Percentiles rank a stretch among this genome's conserved stretches.
phyloP scores from a whole-genome alignment of 1,140 invertebrate species.

The Pseudomyrmex concolor region DNA sequence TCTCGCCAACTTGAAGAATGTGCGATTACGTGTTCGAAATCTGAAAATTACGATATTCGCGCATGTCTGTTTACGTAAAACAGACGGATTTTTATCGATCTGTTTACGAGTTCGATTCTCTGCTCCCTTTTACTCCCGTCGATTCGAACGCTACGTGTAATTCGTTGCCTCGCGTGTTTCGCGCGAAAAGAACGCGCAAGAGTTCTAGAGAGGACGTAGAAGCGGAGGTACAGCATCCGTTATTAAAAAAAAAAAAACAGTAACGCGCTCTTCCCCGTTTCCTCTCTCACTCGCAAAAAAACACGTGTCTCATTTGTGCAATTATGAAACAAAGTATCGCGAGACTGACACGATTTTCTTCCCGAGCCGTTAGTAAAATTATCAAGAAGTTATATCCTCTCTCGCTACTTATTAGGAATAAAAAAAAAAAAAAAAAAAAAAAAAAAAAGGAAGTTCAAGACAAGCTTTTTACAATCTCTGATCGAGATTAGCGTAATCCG shows the following conservation, averaged over 20 bases:
- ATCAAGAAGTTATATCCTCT: neutral
- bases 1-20: slow-evolving; percentile 20
- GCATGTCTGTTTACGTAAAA: slow-evolving; percentile 45
- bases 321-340: slow-evolving; percentile 24
- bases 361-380: slow-evolving; percentile 10
- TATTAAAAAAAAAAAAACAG: slow-evolving; percentile 30
- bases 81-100: slow-evolving; percentile 51
- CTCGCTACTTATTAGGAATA: neutral
- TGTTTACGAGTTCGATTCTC: slow-evolving; percentile 48
- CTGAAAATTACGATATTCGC: slow-evolving; percentile 23
- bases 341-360: slow-evolving; percentile 14
- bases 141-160: slow-evolving; percentile 32
- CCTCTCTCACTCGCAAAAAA: neutral
- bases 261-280: neutral
- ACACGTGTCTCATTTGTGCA: slow-evolving; percentile 20
- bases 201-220: neutral
- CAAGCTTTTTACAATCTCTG: slow-evolving; percentile 3
- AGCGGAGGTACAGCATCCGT: slow-evolving; percentile 13
- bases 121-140: neutral
- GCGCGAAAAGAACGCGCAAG: slow-evolving; percentile 17
- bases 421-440: neutral
- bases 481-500: slow-evolving; percentile 21
- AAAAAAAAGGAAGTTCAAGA: neutral
- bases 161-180: slow-evolving; percentile 39
- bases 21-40: neutral